A percentile compares a stretch with the other conserved stretches of the same genome.
Conservation (phyloP, 2,888 invertebrate species). For the Zaprionus bogoriensis region DNA sequence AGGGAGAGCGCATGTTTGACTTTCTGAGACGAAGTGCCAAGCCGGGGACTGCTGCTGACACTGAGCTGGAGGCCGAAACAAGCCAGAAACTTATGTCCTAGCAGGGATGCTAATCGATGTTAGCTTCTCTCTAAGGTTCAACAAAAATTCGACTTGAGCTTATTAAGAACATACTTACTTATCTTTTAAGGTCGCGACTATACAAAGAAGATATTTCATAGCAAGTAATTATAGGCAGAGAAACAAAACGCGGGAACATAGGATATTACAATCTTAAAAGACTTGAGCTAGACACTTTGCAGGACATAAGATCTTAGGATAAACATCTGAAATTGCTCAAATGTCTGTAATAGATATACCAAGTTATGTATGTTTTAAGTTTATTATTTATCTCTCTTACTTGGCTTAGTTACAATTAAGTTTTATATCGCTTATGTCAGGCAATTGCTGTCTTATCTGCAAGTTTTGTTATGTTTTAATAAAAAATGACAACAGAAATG, state of each 20-base stretch:
- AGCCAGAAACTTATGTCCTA: constrained; percentile 39
- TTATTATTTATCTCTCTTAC: background rate
- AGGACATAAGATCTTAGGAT: too few species aligned
- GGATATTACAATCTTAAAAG: too few species aligned
- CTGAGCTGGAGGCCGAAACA: constrained; percentile 21
- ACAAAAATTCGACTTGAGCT: too few species aligned
- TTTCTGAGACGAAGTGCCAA: constrained; percentile 24
- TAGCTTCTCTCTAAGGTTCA: constrained; percentile 3
- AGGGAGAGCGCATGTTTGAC: constrained; percentile 53
- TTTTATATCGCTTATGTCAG: too few species aligned
- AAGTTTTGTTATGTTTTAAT: background rate
- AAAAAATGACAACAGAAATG: too few species aligned
- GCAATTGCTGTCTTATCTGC: background rate
- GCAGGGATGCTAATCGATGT: background rate
- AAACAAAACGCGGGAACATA: too few species aligned
- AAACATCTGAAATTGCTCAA: too few species aligned
- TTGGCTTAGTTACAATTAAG: background rate
- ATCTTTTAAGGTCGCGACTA: too few species aligned
- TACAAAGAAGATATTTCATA: too few species aligned
- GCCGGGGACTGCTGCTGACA: background rate
- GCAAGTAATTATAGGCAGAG: too few species aligned
- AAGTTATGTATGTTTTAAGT: background rate
- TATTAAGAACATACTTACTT: too few species aligned
- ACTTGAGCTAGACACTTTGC: too few species aligned
- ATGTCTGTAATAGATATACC: background rate